Base-by-base conservation (phyloP, 1,140 invertebrate genomes). In the Brachionus rotundiformis region DNA sequence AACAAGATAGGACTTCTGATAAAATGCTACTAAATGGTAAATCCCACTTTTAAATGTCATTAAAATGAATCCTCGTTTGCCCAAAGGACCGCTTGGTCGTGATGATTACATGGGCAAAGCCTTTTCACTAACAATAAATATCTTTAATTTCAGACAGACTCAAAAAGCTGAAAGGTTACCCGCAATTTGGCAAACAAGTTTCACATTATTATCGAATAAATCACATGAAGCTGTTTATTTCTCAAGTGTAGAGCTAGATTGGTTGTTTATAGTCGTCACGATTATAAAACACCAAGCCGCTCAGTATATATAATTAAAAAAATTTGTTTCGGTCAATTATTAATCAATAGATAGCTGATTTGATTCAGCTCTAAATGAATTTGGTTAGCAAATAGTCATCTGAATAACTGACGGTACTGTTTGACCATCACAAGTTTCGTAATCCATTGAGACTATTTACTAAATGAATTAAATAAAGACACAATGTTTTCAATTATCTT, bases 401-500 rank as follows among this genome's bases (percentile, higher is more conserved):
- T 33, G 29, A 29, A 63, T 29, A 63, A 27, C 61, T 29, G 61
- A 29, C 29, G 25, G 61, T 29, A 63, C 16, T 29, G 25, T 31
- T 63, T 63, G 61, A 29, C 61, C 61, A 63, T 63, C 61, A 63
- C 61, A 68, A 68, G 29, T 68, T 33, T 68, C 33, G 16, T 33
- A 36, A 36, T 68, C 63, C 31, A 33, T 33, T 36, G 63, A 68
- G 63, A 19, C 63, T 68, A 68, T 68, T 68, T 68, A 23, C 47
- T 6, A 54, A 54, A 19, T 25, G 5, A 7, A 63, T 63, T 63
- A 33, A 63, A 63, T 63, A 29, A 63, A 29, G 1, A n/a, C 61
- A 63, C 16, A 31, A 63, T 68, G 63, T 68, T 33, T 68, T 68
- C 33, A 68, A 68, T 68, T 68, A 68, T 68, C 63, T 68, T 68